phyloP scores from a whole-genome alignment of 1,140 invertebrate species.

The Marisa cornuarietis region DNA sequence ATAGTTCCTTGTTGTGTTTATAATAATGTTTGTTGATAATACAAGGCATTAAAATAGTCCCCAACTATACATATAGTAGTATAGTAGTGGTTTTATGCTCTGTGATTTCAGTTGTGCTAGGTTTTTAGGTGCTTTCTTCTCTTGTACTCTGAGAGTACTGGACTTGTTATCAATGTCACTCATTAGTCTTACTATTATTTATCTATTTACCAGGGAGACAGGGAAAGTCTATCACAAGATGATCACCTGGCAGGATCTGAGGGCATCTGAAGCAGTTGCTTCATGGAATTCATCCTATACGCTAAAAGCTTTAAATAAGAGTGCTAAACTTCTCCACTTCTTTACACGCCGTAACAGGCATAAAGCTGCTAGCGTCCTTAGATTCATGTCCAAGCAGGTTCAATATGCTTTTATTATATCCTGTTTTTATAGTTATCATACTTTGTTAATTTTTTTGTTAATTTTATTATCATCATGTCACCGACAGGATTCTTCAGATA shows the following conservation, averaged over 20 bases:
- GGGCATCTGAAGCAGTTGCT: slow-evolving; percentile 82
- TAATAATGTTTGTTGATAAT: no score
- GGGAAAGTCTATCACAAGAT: slow-evolving; percentile 90
- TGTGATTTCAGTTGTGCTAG: no score
- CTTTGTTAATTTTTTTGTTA: no score
- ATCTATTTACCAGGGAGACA: slow-evolving; percentile 70
- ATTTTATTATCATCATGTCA: no score
- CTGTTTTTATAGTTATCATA: no score
- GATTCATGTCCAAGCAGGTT: slow-evolving; percentile 62
- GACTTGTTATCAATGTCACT: neutral
- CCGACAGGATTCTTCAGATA: no score
- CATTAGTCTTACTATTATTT: neutral
- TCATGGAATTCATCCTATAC: slow-evolving; percentile 86
- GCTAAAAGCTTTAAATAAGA: slow-evolving; percentile 74
- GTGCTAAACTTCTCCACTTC: slow-evolving; percentile 76
- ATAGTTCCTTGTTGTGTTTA: no score
- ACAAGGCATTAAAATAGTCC: no score
- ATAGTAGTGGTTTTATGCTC: no score
- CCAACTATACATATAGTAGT: no score
- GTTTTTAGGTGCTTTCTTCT: no score
- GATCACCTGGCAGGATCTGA: slow-evolving; percentile 95
- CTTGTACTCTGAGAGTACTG: no score
- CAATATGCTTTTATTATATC: neutral
- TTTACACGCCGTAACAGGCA: slow-evolving; percentile 82
- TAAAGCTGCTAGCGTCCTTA: slow-evolving; percentile 72